Percentiles rank a stretch among this genome's conserved stretches.
Evolutionary conservation across 2,797 vertebrate genomes (phyloP).

Genomic region (Pangasius larnaudii): DNA sequence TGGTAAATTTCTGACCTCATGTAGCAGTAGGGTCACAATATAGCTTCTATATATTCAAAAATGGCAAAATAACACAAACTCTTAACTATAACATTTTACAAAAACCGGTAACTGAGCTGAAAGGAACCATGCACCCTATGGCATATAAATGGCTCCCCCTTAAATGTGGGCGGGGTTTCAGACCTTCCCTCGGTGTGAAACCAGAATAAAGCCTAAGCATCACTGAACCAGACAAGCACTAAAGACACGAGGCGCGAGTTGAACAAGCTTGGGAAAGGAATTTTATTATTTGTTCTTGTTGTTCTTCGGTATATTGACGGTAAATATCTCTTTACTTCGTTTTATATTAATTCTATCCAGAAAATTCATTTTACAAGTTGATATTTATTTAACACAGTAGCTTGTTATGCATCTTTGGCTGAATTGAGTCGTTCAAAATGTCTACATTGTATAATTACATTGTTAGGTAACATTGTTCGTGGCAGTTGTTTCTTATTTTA

Average conservation of each 20-base stretch:
- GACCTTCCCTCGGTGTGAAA: accelerated
- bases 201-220: slow-evolving; percentile 30
- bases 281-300: background rate
- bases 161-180: slow-evolving; percentile 45
- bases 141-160: slow-evolving; percentile 34
- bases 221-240: background rate
- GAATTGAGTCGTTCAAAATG: background rate
- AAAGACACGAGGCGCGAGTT: accelerated
- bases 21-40: no score
- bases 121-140: background rate
- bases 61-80: background rate
- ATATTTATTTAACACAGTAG: no score
- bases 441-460: no score
- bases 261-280: no score
- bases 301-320: background rate
- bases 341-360: background rate
- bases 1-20: background rate
- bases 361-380: no score
- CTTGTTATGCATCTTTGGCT: background rate
- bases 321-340: background rate
- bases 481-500: background rate
- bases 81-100: background rate
- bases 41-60: background rate
- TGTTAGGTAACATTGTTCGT: background rate
- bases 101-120: no score